These are phyloP conservation scores for Pelmatolapia mariae DNA, from an alignment of 2,113 vertebrate species.

Conservation along the genomic window DNA sequence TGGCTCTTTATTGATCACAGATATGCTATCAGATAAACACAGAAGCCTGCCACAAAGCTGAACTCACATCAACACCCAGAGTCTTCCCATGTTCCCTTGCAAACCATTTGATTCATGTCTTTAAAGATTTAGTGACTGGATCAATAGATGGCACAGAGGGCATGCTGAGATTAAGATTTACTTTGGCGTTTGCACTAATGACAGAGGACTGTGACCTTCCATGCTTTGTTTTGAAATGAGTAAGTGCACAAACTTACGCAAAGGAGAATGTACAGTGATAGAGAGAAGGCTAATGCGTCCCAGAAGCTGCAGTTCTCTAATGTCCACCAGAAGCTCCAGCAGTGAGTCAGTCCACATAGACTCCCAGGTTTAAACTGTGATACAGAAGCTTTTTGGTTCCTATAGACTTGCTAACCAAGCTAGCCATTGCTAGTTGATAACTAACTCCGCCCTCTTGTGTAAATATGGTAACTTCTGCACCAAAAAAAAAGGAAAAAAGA, in stretches of 20 bases:
- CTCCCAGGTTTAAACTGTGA: neutral
- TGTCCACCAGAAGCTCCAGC: neutral
- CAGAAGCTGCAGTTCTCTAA: neutral
- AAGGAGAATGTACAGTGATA: neutral
- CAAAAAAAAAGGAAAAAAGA: neutral
- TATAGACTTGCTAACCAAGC: neutral
- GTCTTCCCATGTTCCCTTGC: neutral
- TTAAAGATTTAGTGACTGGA: neutral
- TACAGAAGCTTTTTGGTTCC: neutral
- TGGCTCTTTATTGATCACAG: conserved; percentile 20
- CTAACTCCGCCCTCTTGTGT: neutral
- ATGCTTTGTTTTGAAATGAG: neutral
- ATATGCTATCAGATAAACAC: neutral
- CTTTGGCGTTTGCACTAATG: neutral
- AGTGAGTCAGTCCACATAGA: neutral
- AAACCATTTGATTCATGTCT: neutral
- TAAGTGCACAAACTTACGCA: neutral
- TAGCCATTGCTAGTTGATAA: neutral
- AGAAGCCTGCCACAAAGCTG: neutral
- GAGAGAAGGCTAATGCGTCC: neutral
- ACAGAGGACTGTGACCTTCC: neutral
- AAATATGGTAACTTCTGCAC: neutral
- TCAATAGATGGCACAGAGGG: neutral
- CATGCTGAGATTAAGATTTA: neutral
- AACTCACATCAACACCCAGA: neutral